Evolutionary conservation across 1,140 invertebrate species (phyloP).

Genomic region (Aphelenchoides fujianensis): DNA sequence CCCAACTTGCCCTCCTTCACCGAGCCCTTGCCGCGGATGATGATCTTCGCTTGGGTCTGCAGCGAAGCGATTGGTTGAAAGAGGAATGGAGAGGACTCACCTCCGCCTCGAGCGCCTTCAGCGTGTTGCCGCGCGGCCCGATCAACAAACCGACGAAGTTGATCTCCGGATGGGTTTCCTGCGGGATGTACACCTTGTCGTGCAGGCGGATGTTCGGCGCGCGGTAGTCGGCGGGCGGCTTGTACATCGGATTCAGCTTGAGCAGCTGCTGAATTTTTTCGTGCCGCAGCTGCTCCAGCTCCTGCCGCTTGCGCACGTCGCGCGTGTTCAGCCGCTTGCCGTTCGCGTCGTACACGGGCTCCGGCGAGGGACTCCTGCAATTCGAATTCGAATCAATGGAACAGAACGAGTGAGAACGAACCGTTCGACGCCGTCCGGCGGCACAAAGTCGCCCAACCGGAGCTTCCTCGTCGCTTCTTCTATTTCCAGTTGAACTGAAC

Average conservation of each 20-base stretch:
- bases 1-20: slow-evolving; percentile 99
- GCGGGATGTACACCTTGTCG: slow-evolving; percentile 98
- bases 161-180: slow-evolving; percentile 98
- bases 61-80: slow-evolving; percentile 43
- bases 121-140: slow-evolving; percentile 96
- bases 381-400: too few relatives aligned
- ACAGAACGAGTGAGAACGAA: too few relatives aligned
- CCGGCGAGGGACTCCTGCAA: slow-evolving; percentile 95
- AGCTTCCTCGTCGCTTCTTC: slow-evolving; percentile 59
- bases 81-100: too few relatives aligned
- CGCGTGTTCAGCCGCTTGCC: slow-evolving; percentile 97
- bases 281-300: slow-evolving; percentile 92
- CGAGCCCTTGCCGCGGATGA: slow-evolving; percentile 97
- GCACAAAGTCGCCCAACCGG: slow-evolving; percentile 52
- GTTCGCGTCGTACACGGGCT: slow-evolving; percentile 98
- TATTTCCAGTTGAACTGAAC: slow-evolving; percentile 62
- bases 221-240: slow-evolving; percentile 98
- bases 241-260: slow-evolving; percentile 90
- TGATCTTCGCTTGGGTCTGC: slow-evolving; percentile 96
- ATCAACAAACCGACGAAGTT: slow-evolving; percentile 99
- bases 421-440: slow-evolving; percentile 33
- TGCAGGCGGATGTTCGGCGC: slow-evolving; percentile 89
- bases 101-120: slow-evolving; percentile 76
- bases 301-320: slow-evolving; percentile 90
- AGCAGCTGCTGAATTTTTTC: slow-evolving; percentile 85